phyloP scores from a whole-genome alignment of 2,888 invertebrate species.

The Cosmorhoe ocellata region DNA sequence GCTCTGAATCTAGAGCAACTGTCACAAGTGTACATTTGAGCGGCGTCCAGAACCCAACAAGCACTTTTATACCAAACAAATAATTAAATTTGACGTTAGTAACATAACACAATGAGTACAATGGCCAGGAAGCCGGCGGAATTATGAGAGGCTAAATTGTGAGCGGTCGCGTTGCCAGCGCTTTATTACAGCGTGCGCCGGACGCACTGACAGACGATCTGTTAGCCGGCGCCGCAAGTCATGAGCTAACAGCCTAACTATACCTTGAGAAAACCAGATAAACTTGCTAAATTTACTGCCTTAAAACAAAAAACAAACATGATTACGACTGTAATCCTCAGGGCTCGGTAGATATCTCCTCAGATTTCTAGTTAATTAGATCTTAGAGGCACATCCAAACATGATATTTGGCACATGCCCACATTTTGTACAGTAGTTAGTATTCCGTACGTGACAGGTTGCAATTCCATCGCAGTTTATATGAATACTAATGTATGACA shows the following conservation, averaged over 20 bases:
- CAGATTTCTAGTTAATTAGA: no score
- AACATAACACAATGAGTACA: constrained; percentile 45
- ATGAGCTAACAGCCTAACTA: neutral
- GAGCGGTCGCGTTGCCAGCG: constrained; percentile 50
- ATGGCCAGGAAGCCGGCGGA: constrained; percentile 35
- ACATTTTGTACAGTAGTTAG: no score
- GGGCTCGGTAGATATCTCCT: no score
- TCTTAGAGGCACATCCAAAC: no score
- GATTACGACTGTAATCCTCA: no score
- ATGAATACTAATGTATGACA: no score
- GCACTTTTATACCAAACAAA: constrained; percentile 32
- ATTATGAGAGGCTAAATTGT: constrained; percentile 58
- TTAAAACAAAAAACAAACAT: no score
- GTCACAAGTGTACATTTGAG: constrained; percentile 19
- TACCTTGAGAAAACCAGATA: no score
- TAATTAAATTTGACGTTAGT: constrained; percentile 49
- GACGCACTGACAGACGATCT: constrained; percentile 56
- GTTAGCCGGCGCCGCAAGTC: constrained; percentile 40
- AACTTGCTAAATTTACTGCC: no score
- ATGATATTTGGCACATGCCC: no score
- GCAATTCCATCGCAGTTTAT: no score
- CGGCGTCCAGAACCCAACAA: constrained; percentile 25
- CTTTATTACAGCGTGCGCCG: constrained; percentile 55
- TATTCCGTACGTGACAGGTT: no score
- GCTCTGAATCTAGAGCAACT: constrained; percentile 10